Conservation (phyloP, 2,797 vertebrate species). For the Myotis vivesi region DNA sequence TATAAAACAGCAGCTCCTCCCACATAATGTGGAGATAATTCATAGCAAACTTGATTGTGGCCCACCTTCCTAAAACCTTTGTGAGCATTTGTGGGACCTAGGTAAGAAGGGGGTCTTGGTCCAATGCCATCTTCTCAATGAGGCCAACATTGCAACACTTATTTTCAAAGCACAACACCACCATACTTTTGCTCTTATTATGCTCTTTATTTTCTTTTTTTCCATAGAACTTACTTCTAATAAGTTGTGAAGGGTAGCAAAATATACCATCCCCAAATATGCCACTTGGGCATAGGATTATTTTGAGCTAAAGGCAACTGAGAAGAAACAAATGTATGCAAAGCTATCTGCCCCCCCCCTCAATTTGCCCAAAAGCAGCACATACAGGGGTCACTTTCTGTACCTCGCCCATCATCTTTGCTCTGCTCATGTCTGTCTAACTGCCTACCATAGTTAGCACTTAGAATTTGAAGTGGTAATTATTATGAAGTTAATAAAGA, state of each 20-base stretch:
- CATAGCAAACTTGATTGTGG: background rate
- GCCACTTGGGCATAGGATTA: background rate
- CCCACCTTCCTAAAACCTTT: background rate
- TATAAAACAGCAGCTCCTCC: background rate
- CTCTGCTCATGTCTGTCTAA: background rate
- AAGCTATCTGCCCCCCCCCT: background rate
- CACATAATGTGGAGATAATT: background rate
- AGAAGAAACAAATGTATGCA: background rate
- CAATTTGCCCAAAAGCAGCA: background rate
- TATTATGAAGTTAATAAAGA: slow-evolving; percentile 21
- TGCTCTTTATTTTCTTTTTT: background rate
- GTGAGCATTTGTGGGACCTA: background rate
- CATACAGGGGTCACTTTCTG: background rate
- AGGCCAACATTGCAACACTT: background rate
- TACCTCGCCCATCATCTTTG: background rate
- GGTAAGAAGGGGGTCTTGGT: background rate
- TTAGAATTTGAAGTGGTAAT: background rate
- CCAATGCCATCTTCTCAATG: background rate
- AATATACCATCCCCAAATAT: background rate
- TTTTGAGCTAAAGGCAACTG: background rate
- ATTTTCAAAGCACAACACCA: background rate
- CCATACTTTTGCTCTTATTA: background rate
- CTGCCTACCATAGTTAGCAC: background rate
- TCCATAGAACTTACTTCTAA: background rate
- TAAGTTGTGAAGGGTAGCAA: background rate